A percentile compares a stretch with the other conserved stretches of the same genome.
These are phyloP conservation scores for Cephus cinctus DNA, from an alignment of 1,140 invertebrate genomes.

Conservation along the genomic window DNA sequence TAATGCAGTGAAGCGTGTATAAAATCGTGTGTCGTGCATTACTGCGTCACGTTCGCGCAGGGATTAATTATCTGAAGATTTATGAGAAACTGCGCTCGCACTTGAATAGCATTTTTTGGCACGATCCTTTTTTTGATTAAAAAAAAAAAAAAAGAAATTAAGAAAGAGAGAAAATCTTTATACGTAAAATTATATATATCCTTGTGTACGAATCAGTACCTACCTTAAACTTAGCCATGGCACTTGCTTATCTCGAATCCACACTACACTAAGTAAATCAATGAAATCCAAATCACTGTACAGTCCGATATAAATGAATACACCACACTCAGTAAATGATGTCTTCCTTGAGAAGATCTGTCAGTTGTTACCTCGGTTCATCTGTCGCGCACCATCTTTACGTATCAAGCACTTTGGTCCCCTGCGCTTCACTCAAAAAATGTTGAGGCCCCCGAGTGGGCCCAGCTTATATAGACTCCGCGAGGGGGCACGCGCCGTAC, in stretches of 20 bases:
- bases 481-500: no score
- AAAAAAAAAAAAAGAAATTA: no score
- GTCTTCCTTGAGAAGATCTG: no score
- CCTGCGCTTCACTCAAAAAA: constrained; percentile 42
- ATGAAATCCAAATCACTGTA: constrained; percentile 2
- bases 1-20: constrained; percentile 21
- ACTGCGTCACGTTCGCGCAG: background rate
- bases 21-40: constrained; percentile 16
- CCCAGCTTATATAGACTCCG: constrained; percentile 53
- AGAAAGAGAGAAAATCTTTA: no score
- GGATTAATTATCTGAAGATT: no score
- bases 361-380: constrained; percentile 13
- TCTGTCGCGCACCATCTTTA: constrained; percentile 36
- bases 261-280: constrained; percentile 8
- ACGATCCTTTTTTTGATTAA: no score
- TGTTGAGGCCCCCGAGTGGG: constrained; percentile 36
- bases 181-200: no score
- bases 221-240: constrained; percentile 49
- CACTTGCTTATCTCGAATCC: constrained; percentile 31
- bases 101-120: no score
- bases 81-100: no score
- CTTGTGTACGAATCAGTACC: constrained; percentile 11
- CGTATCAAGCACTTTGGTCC: constrained; percentile 14
- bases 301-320: no score
- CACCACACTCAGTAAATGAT: no score